Evolutionary conservation across 2,888 invertebrate genomes (phyloP), one percentile per base, ranked within the genome.

Genomic region (Dinocampus coccinellae): DNA sequence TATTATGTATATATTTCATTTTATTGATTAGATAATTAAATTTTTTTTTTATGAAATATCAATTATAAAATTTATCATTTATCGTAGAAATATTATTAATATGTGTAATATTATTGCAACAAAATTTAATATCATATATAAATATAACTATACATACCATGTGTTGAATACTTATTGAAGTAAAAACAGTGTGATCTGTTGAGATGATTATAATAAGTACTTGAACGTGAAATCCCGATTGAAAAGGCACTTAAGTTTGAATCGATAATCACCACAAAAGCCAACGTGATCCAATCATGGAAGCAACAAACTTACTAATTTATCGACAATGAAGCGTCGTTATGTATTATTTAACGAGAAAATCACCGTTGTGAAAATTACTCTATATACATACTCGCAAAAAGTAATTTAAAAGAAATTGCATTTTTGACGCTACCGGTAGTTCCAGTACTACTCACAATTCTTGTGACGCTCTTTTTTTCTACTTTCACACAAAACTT

Each of bases 251-350:
- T 42, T 63, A 24, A 47, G 29, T 13, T 26, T 3, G 26, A 24
- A 20, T 36, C 52, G 70, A 64, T 70, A 64, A 70, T 70, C 70
- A 52, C 53, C 20, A 39, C 22, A 64, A 64, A 47, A 58, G 47
- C 58, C 70, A 33, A 58, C 70, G 70, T 70, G 70, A 70, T 70
- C 70, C 64, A 70, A 64, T 70, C 70, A 70, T 53, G 65, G 26
- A 33, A 70, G 52, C 60, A 60, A 29, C 65, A 42, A 70, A 64
- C 70, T 70, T 60, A 52, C 70, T 70, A 70, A 70, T 70, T 70
- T 70, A 70, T 65, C 57, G 69, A 39, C 63, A 69, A 69, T 69
- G 63, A 57, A 57, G 57, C 47, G 63, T 42, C 63, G 64, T 64
- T 69, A 29, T 42, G 33, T 39, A 58, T 69, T 69, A 69, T 69